A percentile compares a stretch with the other conserved stretches of the same genome.
These are phyloP conservation scores for Drosophila tanythrix DNA, from an alignment of 2,888 invertebrate species.

Conservation along the genomic window DNA sequence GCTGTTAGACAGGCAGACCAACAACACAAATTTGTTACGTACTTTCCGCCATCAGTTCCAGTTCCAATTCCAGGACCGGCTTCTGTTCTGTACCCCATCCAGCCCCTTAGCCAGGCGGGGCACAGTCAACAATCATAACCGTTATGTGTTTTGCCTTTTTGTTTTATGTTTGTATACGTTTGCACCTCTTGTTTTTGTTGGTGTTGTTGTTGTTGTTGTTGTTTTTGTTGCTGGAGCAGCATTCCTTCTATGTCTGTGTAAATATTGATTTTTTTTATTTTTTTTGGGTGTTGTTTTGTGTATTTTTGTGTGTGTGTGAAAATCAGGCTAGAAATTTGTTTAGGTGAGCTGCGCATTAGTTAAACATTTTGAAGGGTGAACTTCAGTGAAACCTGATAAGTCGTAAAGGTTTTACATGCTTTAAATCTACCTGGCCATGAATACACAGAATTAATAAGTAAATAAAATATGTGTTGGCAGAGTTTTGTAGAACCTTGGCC, in stretches of 20 bases:
- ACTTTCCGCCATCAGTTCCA: constrained; percentile 46
- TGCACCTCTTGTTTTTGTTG: background rate
- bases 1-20: constrained; percentile 39
- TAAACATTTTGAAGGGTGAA: constrained; percentile 25
- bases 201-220: constrained; percentile 33
- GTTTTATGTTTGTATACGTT: constrained; percentile 42
- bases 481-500: background rate
- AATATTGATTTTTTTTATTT: constrained; percentile 66
- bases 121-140: constrained; percentile 50
- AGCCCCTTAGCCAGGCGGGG: constrained; percentile 3
- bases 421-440: background rate
- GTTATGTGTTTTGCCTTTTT: constrained; percentile 42
- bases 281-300: constrained; percentile 13
- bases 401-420: background rate
- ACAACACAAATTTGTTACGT: constrained; percentile 62
- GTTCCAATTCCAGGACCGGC: constrained; percentile 25
- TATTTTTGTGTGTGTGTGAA: constrained; percentile 43
- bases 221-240: constrained; percentile 46
- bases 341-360: constrained; percentile 32
- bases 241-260: constrained; percentile 56
- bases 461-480: background rate
- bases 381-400: constrained; percentile 2
- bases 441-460: background rate
- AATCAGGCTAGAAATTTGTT: constrained; percentile 52
- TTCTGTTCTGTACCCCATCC: constrained; percentile 18